These are phyloP conservation scores for Rallus limicola DNA, from an alignment of 2,113 vertebrate genomes.

Conservation along the genomic window DNA sequence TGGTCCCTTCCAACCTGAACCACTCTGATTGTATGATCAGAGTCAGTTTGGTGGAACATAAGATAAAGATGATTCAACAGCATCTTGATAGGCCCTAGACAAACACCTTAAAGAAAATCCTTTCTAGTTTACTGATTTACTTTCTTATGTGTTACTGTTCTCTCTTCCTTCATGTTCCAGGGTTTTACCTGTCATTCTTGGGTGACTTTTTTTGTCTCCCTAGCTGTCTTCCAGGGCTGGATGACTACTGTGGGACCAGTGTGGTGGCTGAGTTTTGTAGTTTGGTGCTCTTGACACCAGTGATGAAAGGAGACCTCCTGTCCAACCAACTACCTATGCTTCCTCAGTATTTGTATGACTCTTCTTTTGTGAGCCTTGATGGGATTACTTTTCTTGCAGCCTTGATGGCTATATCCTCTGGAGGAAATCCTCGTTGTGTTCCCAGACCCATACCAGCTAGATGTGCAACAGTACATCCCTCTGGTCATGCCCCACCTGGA, in stretches of 20 bases:
- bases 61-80: background rate
- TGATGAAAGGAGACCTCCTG: background rate
- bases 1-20: too few relatives aligned
- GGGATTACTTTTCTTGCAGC: background rate
- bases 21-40: background rate
- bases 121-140: background rate
- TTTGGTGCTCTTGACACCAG: background rate
- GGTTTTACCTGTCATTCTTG: background rate
- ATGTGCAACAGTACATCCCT: background rate
- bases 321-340: background rate
- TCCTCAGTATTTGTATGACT: background rate
- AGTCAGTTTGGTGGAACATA: background rate
- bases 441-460: background rate
- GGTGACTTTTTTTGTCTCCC: background rate
- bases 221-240: background rate
- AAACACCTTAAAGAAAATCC: background rate
- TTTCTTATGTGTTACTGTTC: background rate
- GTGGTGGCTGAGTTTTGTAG: accelerated
- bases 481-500: too few relatives aligned
- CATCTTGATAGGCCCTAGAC: background rate
- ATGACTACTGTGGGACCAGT: too few relatives aligned
- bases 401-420: background rate
- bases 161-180: background rate
- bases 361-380: background rate
- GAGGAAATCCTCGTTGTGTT: background rate